These are phyloP conservation scores for Pocota personata DNA, from an alignment of 2,888 invertebrate species.

Conservation along the genomic window DNA sequence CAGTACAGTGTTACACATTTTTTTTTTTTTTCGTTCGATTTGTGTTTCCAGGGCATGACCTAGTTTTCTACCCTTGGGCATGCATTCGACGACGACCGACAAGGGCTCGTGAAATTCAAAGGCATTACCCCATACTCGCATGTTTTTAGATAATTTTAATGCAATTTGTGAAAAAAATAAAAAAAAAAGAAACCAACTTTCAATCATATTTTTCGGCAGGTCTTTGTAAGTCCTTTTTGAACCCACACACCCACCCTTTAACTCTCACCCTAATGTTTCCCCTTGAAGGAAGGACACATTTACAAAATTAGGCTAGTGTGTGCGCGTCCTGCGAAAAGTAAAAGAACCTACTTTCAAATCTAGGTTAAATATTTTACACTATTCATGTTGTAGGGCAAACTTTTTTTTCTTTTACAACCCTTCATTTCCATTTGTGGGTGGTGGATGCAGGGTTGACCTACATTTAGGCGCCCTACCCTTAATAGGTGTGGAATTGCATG, in stretches of 20 bases:
- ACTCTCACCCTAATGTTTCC: neutral
- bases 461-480: slow-evolving; percentile 28
- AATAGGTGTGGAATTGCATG: slow-evolving; percentile 18
- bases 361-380: slow-evolving; percentile 61
- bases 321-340: slow-evolving; percentile 39
- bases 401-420: neutral
- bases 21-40: slow-evolving; percentile 23
- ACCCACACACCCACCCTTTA: neutral
- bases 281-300: slow-evolving; percentile 40
- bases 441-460: slow-evolving; percentile 47
- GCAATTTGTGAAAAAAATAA: slow-evolving; percentile 5
- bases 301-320: slow-evolving; percentile 31
- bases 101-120: slow-evolving; percentile 33
- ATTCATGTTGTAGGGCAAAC: slow-evolving; percentile 52
- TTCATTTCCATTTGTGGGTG: neutral
- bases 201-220: slow-evolving; percentile 22
- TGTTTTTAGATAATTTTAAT: slow-evolving; percentile 27
- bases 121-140: neutral
- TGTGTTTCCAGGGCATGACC: slow-evolving; percentile 68
- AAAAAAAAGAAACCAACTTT: slow-evolving; percentile 3
- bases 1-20: neutral
- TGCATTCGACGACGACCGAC: slow-evolving; percentile 52
- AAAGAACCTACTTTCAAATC: slow-evolving; percentile 19
- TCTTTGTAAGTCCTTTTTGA: neutral
- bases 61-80: slow-evolving; percentile 59